Conservation (phyloP, 2,888 invertebrate species). For the Plebejus argus region DNA sequence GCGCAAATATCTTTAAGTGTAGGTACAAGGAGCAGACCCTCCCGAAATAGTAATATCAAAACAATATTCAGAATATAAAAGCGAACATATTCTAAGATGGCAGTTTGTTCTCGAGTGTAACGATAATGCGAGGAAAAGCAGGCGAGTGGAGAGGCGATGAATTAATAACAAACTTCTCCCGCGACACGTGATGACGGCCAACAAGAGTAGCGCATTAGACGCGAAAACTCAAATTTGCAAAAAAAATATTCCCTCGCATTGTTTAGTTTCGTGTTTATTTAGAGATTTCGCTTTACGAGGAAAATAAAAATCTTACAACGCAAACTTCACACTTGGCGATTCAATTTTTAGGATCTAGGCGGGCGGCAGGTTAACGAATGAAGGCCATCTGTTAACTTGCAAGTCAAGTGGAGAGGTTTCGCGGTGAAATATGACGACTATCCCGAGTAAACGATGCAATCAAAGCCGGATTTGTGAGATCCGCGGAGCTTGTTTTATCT, state of each 20-base stretch:
- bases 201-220: conserved; percentile 80
- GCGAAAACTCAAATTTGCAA: conserved; percentile 61
- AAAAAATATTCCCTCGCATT: conserved; percentile 64
- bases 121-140: conserved; percentile 63
- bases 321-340: conserved; percentile 23
- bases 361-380: conserved; percentile 54
- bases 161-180: conserved; percentile 78
- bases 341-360: conserved; percentile 17
- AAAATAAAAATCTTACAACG: conserved; percentile 14
- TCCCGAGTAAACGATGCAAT: conserved; percentile 74
- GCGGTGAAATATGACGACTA: conserved; percentile 73
- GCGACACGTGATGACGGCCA: conserved; percentile 79
- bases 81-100: conserved; percentile 49
- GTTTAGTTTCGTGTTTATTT: conserved; percentile 34
- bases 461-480: conserved; percentile 71
- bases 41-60: conserved; percentile 15
- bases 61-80: conserved; percentile 41
- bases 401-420: conserved; percentile 61
- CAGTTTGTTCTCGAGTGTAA: conserved; percentile 51
- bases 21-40: neutral
- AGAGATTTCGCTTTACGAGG: neutral
- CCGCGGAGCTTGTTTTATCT: conserved; percentile 47
- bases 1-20: neutral
- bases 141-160: conserved; percentile 69
- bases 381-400: conserved; percentile 65